Evolutionary conservation across 2,888 invertebrate genomes (phyloP), one percentile per base, ranked within the genome.

Genomic region (Drosophila pseudotalamancana): DNA sequence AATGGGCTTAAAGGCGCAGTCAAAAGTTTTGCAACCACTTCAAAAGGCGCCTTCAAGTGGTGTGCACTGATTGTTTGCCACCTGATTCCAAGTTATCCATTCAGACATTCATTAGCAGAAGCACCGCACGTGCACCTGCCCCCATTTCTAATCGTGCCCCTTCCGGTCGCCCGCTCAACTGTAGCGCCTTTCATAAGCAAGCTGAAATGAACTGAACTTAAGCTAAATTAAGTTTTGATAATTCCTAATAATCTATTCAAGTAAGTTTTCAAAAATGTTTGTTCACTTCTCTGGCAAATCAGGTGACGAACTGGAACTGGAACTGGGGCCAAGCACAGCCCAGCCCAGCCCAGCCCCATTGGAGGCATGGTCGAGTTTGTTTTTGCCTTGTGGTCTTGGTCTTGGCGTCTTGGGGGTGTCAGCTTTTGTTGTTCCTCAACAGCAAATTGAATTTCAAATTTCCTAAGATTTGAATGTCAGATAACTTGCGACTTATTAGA

Each of bases 161-260:
- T 16, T 12, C 51, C 34, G 59, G 39, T 35, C 29, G 2, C 35
- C 18, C 61, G 6, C 21, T 4, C 49, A 43, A 29, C 39, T 55
- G 27, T 46, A 9, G 50, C 45, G 57, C 43, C 68, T 62, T 71
- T 73, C 55, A 50, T 63, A 55, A 70, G 34, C 55, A 40, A 19
- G 32, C 54, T 46, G 43, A 35, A 50, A 51, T 49, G 59, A 53
- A 23, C 62, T 18, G 62, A 72, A 72, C 72, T 72, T 81, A 64
- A 81, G 82, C 79, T 79, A 85, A 89, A 87, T 87, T 88, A 89
- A 88, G 88, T 87, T 89, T 79, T 73, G 75, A 82, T 88, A 87
- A 87, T 89, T 88, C 88, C 85, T 77, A 88, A 89, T 87, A 87
- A 89, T 89, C 87, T 78, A 88, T 88, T 89, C 82, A 80, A 65